Percentiles rank a stretch among this genome's conserved stretches.
phyloP scores from a whole-genome alignment of 2,797 vertebrate genomes.

The Anniella stebbinsi region DNA sequence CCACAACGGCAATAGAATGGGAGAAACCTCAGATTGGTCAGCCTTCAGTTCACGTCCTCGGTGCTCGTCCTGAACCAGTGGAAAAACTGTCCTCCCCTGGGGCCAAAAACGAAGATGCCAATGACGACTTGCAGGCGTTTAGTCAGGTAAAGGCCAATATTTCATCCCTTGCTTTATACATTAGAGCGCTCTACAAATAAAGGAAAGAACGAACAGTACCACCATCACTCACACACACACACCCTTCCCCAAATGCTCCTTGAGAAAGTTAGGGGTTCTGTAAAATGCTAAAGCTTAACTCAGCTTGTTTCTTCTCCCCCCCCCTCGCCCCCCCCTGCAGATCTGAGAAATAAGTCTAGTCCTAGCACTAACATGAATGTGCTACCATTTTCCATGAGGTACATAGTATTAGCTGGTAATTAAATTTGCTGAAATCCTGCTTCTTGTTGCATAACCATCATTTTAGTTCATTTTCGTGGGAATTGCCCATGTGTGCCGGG shows the following conservation, averaged over 20 bases:
- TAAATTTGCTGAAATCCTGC: background rate
- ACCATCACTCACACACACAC: too few species aligned
- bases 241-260: background rate
- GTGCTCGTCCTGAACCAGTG: constrained; percentile 79
- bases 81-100: constrained; percentile 72
- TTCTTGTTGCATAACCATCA: background rate
- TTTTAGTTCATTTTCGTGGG: too few species aligned
- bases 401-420: background rate
- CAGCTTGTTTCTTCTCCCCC: constrained; percentile 10
- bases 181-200: background rate
- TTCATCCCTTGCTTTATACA: background rate
- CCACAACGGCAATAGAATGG: constrained; percentile 77
- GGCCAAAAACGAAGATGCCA: constrained; percentile 63
- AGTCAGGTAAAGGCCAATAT: constrained; percentile 82
- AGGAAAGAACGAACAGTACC: background rate
- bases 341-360: background rate
- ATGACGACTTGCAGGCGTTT: constrained; percentile 77
- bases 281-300: constrained; percentile 15
- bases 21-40: constrained; percentile 85
- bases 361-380: background rate
- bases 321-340: background rate
- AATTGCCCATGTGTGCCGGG: background rate
- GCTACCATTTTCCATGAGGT: background rate
- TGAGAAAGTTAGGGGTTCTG: constrained; percentile 12
- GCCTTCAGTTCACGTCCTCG: constrained; percentile 76